Percentiles rank a stretch among this genome's conserved stretches.
Evolutionary conservation across 2,888 invertebrate genomes (phyloP).

Genomic region (Stenichneumon culpator): DNA sequence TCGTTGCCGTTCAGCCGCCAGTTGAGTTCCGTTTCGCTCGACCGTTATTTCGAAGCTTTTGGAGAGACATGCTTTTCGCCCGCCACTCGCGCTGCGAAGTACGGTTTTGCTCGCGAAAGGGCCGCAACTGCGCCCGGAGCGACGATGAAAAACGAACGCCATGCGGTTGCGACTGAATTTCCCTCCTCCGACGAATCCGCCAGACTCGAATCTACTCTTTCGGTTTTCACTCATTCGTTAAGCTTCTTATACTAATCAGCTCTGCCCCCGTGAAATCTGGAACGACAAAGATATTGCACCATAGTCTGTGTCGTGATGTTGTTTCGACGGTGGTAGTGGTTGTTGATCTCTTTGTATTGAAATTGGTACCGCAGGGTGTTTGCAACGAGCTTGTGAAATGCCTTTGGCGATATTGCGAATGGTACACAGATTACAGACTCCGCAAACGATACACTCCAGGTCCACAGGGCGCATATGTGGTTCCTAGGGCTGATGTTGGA

Average conservation of each 20-base stretch:
- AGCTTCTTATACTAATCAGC: not conserved
- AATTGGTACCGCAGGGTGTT: not conserved
- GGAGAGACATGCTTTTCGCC: not conserved
- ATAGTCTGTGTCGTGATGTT: not conserved
- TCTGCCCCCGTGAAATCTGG: not conserved
- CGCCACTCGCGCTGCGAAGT: not conserved
- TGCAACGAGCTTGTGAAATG: not conserved
- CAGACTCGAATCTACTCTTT: not conserved
- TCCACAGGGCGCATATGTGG: no score
- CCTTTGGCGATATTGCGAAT: not conserved
- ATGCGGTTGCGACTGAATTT: not conserved
- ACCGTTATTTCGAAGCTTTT: constrained; percentile 1
- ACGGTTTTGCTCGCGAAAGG: not conserved
- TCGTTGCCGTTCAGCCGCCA: constrained; percentile 3
- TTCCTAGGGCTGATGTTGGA: not conserved
- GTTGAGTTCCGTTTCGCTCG: constrained; percentile 17
- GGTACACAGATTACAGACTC: no score
- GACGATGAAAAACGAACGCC: not conserved
- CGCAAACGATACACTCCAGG: no score
- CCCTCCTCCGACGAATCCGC: not conserved
- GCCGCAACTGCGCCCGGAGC: not conserved
- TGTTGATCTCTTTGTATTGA: not conserved
- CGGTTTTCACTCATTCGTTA: not conserved
- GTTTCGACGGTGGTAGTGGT: not conserved
- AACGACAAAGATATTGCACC: not conserved